Conservation (phyloP, 2,797 vertebrate genomes). For the Carapus acus region DNA sequence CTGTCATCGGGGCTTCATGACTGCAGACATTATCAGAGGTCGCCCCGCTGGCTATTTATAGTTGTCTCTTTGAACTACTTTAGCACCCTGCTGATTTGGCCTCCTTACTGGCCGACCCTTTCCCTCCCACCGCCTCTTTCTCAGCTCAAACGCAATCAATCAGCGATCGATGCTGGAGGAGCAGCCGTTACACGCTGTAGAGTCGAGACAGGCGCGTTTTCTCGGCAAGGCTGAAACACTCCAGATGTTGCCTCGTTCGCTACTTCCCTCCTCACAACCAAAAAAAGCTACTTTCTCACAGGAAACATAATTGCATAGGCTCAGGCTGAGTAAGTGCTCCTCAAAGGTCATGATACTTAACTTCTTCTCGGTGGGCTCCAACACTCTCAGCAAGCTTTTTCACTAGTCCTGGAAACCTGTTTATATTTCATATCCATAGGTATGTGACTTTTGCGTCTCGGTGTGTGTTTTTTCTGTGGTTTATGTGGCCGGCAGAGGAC, state of each 20-base stretch:
- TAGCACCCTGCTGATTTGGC: background rate
- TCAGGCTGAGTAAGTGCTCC: constrained; percentile 18
- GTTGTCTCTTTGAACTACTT: background rate
- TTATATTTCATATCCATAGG: too few relatives aligned
- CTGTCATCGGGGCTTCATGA: background rate
- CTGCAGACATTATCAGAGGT: background rate
- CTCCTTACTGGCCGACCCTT: background rate
- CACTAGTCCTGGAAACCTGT: too few relatives aligned
- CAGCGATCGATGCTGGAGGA: background rate
- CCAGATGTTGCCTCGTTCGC: too few relatives aligned
- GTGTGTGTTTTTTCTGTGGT: too few relatives aligned
- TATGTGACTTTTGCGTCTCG: too few relatives aligned
- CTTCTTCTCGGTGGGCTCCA: background rate
- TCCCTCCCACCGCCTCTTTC: background rate
- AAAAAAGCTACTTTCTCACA: too few relatives aligned
- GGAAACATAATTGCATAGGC: too few relatives aligned
- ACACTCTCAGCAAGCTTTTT: too few relatives aligned
- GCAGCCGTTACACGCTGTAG: background rate
- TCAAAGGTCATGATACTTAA: constrained; percentile 14
- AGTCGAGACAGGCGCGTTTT: background rate
- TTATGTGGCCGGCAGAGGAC: constrained; percentile 66
- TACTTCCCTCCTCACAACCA: too few relatives aligned
- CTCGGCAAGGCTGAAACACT: too few relatives aligned
- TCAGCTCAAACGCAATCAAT: background rate
- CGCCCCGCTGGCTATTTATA: background rate